Percentiles rank a stretch among this genome's conserved stretches.
These are phyloP conservation scores for Rhagoletis pomonella DNA, from an alignment of 1,140 invertebrate genomes.

Conservation along the genomic window DNA sequence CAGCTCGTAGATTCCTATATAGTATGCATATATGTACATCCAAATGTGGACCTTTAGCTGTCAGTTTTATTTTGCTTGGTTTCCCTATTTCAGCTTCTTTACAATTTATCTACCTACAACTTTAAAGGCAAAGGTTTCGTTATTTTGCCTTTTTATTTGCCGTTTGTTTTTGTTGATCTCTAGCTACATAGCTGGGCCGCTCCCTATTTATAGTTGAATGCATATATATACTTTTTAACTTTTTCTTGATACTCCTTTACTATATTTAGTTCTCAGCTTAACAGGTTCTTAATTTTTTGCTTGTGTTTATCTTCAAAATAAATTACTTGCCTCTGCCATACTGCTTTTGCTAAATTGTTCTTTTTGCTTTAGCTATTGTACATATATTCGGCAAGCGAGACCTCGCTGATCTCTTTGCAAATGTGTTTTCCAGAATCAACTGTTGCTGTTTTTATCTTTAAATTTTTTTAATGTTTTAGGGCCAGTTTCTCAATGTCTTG, in stretches of 20 bases:
- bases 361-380: neutral
- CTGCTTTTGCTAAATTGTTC: neutral
- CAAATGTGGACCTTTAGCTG: slow-evolving; percentile 13
- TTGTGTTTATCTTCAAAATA: neutral
- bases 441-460: neutral
- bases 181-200: neutral
- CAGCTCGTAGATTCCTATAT: neutral
- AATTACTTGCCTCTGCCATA: slow-evolving; percentile 1
- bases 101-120: slow-evolving; percentile 13
- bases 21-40: neutral
- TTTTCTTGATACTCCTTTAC: neutral
- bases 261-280: slow-evolving; percentile 23
- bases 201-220: neutral
- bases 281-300: slow-evolving; percentile 20
- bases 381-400: neutral
- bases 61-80: slow-evolving; percentile 26
- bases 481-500: no score
- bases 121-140: slow-evolving; percentile 44
- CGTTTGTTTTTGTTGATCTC: neutral
- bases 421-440: slow-evolving; percentile 4
- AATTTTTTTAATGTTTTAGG: no score
- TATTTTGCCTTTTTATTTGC: neutral
- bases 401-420: slow-evolving; percentile 20
- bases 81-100: slow-evolving; percentile 29
- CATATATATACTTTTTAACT: neutral